Percentiles rank a stretch among this genome's conserved stretches.
phyloP scores from a whole-genome alignment of 2,888 invertebrate species.

The Epistrophella euchroma region DNA sequence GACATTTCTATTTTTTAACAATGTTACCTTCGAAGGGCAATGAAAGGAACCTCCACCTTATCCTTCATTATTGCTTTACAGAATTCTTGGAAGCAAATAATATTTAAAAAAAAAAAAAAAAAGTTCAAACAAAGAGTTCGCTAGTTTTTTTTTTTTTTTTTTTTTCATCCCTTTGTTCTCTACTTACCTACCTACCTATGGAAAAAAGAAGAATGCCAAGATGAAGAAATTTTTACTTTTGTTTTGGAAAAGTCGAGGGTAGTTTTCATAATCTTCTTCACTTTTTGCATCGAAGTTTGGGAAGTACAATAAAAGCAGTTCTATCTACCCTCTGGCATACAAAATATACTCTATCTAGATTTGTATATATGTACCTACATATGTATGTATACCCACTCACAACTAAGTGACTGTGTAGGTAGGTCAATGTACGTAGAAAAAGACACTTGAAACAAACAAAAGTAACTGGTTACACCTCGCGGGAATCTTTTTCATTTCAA shows the following conservation, averaged over 20 bases:
- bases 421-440: slow-evolving; percentile 84
- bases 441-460: slow-evolving; percentile 79
- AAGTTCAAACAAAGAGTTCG: slow-evolving; percentile 17
- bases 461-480: slow-evolving; percentile 48
- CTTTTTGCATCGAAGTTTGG: slow-evolving; percentile 62
- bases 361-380: not conserved
- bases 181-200: too few relatives aligned
- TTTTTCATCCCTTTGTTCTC: not conserved
- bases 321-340: slow-evolving; percentile 23
- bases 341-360: slow-evolving; percentile 12
- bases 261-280: slow-evolving; percentile 59
- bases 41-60: slow-evolving; percentile 7
- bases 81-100: slow-evolving; percentile 9
- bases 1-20: slow-evolving; percentile 62
- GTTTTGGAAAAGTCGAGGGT: slow-evolving; percentile 67
- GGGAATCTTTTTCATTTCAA: slow-evolving; percentile 35
- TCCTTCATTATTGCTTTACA: slow-evolving; percentile 8
- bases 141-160: slow-evolving; percentile 12
- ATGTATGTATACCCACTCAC: slow-evolving; percentile 49
- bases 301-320: slow-evolving; percentile 51
- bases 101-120: not conserved
- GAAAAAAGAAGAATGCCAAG: slow-evolving; percentile 43
- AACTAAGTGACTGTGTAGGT: slow-evolving; percentile 80
- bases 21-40: slow-evolving; percentile 69
- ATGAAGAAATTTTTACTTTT: slow-evolving; percentile 46